Evolutionary conservation across 1,140 invertebrate species (phyloP), one percentile per base, ranked within the genome.

Genomic region (Neelides sp.): DNA sequence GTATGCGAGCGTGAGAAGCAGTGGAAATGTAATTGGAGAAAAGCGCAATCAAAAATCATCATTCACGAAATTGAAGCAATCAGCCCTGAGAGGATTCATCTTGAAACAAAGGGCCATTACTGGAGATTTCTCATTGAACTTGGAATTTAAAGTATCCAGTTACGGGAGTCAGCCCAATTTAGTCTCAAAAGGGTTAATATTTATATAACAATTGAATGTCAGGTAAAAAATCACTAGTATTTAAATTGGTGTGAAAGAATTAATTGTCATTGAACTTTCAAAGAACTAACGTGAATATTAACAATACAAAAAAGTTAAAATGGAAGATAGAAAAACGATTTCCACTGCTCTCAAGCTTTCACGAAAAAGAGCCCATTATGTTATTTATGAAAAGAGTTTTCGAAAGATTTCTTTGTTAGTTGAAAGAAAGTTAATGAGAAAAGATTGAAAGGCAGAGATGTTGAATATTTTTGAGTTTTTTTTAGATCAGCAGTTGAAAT

Each of bases 1-100:
- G 42, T 42, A 30, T 50, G 34, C 40, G 40, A 54, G 35, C 47
- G 57, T 53, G 57, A 52, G 57, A 59, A 59, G 57, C 57, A 59
- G 57, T 59, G 57, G 57, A 59, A 54, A 57, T 50, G 50, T n/a
- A n/a, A n/a, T n/a, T n/a, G n/a, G n/a, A n/a, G n/a, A n/a, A n/a
- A n/a, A n/a, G n/a, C n/a, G n/a, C n/a, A n/a, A n/a, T n/a, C n/a
- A n/a, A n/a, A n/a, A n/a, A n/a, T n/a, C n/a, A n/a, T n/a, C n/a
- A n/a, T n/a, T n/a, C n/a, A n/a, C n/a, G n/a, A n/a, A n/a, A n/a
- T n/a, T 35, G 43, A 56, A 51, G 49, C 47, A 56, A 56, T 49
- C 49, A 56, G 54, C 49, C 54, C 54, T 50, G n/a, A n/a, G n/a
- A n/a, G n/a, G n/a, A n/a, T n/a, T n/a, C n/a, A n/a, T n/a, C n/a